These are phyloP conservation scores for Luperina testacea DNA, from an alignment of 2,888 invertebrate genomes.

Conservation along the genomic window DNA sequence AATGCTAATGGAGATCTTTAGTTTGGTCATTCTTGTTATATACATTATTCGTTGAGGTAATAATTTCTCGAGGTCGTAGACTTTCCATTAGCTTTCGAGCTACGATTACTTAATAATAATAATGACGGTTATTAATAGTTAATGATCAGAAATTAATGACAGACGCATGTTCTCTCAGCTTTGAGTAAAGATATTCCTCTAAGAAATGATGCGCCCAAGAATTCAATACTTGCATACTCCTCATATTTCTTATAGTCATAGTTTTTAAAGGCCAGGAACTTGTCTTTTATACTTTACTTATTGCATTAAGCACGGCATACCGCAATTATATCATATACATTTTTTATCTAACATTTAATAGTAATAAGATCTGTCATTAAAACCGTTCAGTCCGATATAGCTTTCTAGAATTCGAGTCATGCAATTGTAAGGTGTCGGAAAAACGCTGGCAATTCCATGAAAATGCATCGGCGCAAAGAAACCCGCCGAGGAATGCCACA, in stretches of 20 bases:
- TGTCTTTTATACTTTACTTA: conserved; percentile 51
- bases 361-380: conserved; percentile 71
- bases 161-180: conserved; percentile 17
- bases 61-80: conserved; percentile 58
- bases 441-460: conserved; percentile 89
- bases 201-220: conserved; percentile 27
- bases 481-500: conserved; percentile 86
- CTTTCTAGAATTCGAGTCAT: conserved; percentile 89
- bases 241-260: conserved; percentile 27
- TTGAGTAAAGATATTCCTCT: conserved; percentile 26
- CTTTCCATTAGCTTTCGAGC: conserved; percentile 54
- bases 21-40: conserved; percentile 63
- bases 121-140: conserved; percentile 46
- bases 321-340: conserved; percentile 59
- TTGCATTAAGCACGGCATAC: conserved; percentile 57
- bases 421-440: conserved; percentile 89
- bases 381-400: conserved; percentile 78
- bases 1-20: conserved; percentile 66
- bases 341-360: conserved; percentile 57
- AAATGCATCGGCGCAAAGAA: conserved; percentile 87
- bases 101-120: conserved; percentile 58
- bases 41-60: conserved; percentile 56
- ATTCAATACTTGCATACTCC: conserved; percentile 8
- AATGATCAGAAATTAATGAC: conserved; percentile 42
- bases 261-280: conserved; percentile 38